phyloP scores from a whole-genome alignment of 1,140 invertebrate genomes.

The Teleopsis dalmanni region DNA sequence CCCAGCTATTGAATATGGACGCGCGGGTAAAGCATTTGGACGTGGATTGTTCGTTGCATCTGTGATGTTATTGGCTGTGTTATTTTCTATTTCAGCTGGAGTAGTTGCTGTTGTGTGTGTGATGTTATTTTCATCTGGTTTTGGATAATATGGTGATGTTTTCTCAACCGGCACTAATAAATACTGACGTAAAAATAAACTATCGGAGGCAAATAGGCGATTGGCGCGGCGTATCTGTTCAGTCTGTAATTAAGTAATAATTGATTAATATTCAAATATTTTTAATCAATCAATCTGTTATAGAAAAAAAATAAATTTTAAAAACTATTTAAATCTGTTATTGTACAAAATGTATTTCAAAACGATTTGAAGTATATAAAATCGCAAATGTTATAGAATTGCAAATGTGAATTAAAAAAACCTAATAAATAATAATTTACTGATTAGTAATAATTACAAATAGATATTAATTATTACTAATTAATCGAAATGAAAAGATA shows the following conservation, averaged over 20 bases:
- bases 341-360: too few species aligned
- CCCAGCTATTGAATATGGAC: conserved; percentile 49
- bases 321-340: too few species aligned
- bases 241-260: conserved; percentile 55
- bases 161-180: conserved; percentile 69
- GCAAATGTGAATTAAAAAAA: too few species aligned
- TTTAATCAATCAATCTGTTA: too few species aligned
- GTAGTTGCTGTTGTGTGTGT: neutral
- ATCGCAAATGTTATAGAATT: too few species aligned
- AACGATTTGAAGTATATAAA: too few species aligned
- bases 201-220: conserved; percentile 80
- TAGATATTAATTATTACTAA: too few species aligned
- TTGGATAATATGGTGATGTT: conserved; percentile 52
- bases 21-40: conserved; percentile 17
- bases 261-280: neutral
- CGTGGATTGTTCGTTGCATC: conserved; percentile 8
- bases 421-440: too few species aligned
- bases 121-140: conserved; percentile 18
- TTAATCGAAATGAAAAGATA: too few species aligned
- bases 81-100: conserved; percentile 2
- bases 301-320: too few species aligned
- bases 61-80: neutral
- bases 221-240: conserved; percentile 84
- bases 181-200: conserved; percentile 75
- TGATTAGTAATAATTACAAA: too few species aligned